Evolutionary conservation across 1,140 invertebrate genomes (phyloP).

Genomic region (Drosophila bocki): DNA sequence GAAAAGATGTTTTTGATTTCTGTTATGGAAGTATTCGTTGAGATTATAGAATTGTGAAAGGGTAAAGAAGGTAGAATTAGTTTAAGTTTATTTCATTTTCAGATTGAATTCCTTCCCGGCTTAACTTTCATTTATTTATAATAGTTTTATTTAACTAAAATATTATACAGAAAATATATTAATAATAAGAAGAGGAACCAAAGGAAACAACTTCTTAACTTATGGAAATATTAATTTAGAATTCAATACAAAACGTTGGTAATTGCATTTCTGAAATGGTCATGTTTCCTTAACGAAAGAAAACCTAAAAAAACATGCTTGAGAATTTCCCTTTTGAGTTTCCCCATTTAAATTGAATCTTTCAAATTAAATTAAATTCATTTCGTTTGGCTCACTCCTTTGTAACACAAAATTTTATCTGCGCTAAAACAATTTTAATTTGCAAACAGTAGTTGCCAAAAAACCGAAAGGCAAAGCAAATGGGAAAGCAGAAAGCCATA

Average conservation of each 20-base stretch:
- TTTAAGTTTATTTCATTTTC: neutral
- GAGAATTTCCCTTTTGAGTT: neutral
- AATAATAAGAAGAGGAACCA: neutral
- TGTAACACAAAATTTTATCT: conserved; percentile 29
- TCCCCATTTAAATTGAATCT: conserved; percentile 15
- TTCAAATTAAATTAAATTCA: conserved; percentile 35
- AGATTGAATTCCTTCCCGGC: neutral
- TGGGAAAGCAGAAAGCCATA: conserved; percentile 11
- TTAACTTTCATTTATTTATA: too few species aligned
- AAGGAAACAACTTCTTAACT: neutral
- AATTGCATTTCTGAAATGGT: neutral
- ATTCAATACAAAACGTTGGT: neutral
- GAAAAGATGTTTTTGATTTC: neutral
- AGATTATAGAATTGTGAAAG: neutral
- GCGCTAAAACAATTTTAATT: conserved; percentile 46
- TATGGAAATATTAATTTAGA: neutral
- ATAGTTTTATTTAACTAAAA: neutral
- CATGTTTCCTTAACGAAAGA: neutral
- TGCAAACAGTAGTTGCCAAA: conserved; percentile 29
- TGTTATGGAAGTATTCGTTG: too few species aligned
- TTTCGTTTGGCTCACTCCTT: conserved; percentile 20
- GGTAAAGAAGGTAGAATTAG: neutral
- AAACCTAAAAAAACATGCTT: too few species aligned
- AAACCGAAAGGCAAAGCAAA: conserved; percentile 17
- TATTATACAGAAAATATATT: neutral